Base-by-base conservation (phyloP, 2,888 invertebrate species). In the Conistra vaccinii region DNA sequence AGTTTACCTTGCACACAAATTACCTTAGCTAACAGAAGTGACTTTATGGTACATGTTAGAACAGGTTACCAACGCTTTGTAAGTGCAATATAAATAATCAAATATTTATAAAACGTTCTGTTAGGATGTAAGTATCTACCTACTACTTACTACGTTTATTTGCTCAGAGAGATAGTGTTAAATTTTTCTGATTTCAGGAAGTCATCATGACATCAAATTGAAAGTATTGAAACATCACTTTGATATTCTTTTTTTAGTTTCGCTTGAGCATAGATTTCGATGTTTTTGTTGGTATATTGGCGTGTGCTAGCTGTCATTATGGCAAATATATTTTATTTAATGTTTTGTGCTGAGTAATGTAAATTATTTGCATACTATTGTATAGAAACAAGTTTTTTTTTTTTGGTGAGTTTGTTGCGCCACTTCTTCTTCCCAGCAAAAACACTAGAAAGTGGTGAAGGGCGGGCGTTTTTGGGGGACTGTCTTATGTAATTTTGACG, bases 1-100 rank as follows among this genome's bases (percentile, higher is more conserved):
- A 26, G 61, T 55, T 67, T 58, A 70, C 61, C 61, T 82, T 58
- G 78, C 67, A 62, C 17, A 77, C 78, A 67, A 62, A 77, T 67
- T 70, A 77, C 57, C 26, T 35, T 53, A 62, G 42, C 35, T 69
- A 58, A 67, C 62, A 62, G 42, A 58, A 58, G 61, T 82, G 61
- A 42, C 42, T 80, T 62, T 82, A 26, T 62, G 55, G 69, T 53
- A 63, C 32, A 72, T 69, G n/a, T 66, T 58, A 55, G 55, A 48
- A 35, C 42, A 29, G 35, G 26, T 73, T 63, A 51, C 20, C 58
- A 51, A 65, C 26, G 65, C 42, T 69, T 48, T 57, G 60, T 42
- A 35, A 61, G 32, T 32, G 35, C 61, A 81, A 39, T 65, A n/a
- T 57, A 67, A 45, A 45, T 67, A n/a, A 67, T 51, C 0, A 55